Evolutionary conservation across 2,888 invertebrate species (phyloP).

Genomic region (Sphinx pinastri): DNA sequence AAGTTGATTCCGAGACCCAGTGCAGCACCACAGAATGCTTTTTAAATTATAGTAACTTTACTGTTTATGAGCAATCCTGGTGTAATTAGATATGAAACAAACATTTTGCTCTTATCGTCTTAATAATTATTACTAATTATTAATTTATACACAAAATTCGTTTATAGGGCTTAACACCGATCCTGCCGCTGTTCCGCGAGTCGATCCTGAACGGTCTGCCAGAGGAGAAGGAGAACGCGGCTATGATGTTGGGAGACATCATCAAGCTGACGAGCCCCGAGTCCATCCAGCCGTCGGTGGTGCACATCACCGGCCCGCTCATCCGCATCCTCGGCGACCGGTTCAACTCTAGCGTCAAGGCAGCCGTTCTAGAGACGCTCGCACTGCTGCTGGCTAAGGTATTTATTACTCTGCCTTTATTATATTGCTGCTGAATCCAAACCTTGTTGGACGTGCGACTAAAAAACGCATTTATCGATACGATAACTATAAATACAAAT

Average conservation of each 20-base stretch:
- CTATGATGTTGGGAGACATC: constrained; percentile 93
- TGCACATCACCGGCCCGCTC: constrained; percentile 98
- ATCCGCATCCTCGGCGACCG: constrained; percentile 98
- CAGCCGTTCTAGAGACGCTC: constrained; percentile 97
- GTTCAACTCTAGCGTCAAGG: constrained; percentile 96
- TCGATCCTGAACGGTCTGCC: constrained; percentile 97
- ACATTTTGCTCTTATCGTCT: too few species aligned
- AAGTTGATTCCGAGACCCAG: not conserved
- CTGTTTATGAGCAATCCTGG: too few species aligned
- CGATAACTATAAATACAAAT: too few species aligned
- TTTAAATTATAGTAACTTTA: too few species aligned
- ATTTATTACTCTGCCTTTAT: constrained; percentile 26
- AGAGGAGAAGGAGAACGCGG: constrained; percentile 97
- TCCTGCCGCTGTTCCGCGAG: constrained; percentile 97
- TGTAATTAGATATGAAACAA: too few species aligned
- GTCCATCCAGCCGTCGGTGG: constrained; percentile 97
- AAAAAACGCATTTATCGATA: too few species aligned
- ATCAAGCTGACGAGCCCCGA: constrained; percentile 93
- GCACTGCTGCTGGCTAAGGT: constrained; percentile 96
- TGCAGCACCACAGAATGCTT: too few species aligned
- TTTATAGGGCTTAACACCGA: constrained; percentile 92
- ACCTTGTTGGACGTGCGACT: too few species aligned
- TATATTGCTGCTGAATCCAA: too few species aligned
- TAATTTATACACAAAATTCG: too few species aligned
- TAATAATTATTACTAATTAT: too few species aligned